Evolutionary conservation across 2,888 invertebrate species (phyloP), one percentile per base, ranked within the genome.

Genomic region (Pristionchus entomophagus): DNA sequence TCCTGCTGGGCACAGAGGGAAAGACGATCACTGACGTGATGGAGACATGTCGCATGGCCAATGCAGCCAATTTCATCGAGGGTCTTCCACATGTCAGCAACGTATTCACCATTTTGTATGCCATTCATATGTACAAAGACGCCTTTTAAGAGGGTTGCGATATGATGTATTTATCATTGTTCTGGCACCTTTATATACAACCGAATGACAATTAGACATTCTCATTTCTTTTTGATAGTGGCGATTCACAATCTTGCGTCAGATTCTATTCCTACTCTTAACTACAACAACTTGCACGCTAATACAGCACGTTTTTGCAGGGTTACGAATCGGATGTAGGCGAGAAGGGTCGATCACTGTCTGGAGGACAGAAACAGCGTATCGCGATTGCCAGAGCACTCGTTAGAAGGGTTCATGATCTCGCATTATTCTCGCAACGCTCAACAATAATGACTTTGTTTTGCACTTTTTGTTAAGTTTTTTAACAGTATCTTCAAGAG

Each of bases 31-130:
- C 81, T 1, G 81, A 85, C 32, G 86, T 87, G 0, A 32, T 35
- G 1, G 80, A 86, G 45, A 87, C 88, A 0, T 86, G 84, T 14
- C 38, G 65, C 8, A 45, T 88, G 78, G 87, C 88, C 1, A 88
- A 87, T 59, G 88, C 88, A 14, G 41, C 80, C 22, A 73, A 38
- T 8, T 87, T 87, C 59, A 88, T 87, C 59, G 87, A 87, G 51
- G 41, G 29, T 12, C 73, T 87, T 12, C 88, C 88, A 0, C 10
- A 73, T 4, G 86, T 83, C 41, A 38, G 38, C 4, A 26, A 5
- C 8, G 0, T 2, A 14, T 22, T n/a, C n/a, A n/a, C n/a, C n/a
- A n/a, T n/a, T n/a, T n/a, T n/a, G n/a, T n/a, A n/a, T n/a, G n/a
- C n/a, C n/a, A n/a, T n/a, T n/a, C n/a, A n/a, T n/a, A n/a, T n/a